phyloP scores from a whole-genome alignment of 2,113 vertebrate species.

The Promerops cafer region DNA sequence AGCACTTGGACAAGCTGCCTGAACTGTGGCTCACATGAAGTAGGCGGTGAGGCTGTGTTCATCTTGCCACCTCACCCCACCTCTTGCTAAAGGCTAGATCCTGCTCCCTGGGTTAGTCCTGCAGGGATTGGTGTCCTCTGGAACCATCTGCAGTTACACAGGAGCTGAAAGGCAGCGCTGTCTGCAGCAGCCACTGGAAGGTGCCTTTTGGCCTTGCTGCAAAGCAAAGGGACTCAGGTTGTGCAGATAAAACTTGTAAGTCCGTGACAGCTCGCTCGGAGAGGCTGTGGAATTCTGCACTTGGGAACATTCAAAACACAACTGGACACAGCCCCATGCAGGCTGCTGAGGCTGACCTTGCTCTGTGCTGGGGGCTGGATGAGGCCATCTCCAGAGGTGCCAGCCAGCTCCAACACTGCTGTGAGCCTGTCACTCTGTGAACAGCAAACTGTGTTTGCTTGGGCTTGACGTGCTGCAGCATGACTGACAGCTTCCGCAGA shows the following conservation, averaged over 20 bases:
- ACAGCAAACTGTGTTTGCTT: background rate
- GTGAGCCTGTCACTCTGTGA: background rate
- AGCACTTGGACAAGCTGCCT: background rate
- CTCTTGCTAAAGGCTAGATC: background rate
- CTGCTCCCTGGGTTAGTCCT: background rate
- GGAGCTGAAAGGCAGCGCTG: background rate
- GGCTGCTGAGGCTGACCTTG: background rate
- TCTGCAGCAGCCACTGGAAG: background rate
- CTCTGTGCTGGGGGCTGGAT: background rate
- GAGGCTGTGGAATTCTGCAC: background rate
- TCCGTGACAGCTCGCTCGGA: background rate
- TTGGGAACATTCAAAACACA: background rate
- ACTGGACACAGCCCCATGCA: rapidly evolving
- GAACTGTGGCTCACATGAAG: background rate
- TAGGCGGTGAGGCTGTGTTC: background rate
- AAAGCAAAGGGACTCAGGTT: background rate
- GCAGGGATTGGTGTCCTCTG: background rate
- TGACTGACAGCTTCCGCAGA: background rate
- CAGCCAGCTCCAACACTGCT: background rate
- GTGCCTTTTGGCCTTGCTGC: background rate
- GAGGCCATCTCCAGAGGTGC: background rate
- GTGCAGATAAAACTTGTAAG: background rate
- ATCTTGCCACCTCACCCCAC: background rate
- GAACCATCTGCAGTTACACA: background rate
- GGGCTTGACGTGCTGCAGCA: background rate